A percentile compares a stretch with the other conserved stretches of the same genome.
Evolutionary conservation across 35 echinoderm and acorn worm genomes (phyloP).

Genomic region (Diadema setosum): DNA sequence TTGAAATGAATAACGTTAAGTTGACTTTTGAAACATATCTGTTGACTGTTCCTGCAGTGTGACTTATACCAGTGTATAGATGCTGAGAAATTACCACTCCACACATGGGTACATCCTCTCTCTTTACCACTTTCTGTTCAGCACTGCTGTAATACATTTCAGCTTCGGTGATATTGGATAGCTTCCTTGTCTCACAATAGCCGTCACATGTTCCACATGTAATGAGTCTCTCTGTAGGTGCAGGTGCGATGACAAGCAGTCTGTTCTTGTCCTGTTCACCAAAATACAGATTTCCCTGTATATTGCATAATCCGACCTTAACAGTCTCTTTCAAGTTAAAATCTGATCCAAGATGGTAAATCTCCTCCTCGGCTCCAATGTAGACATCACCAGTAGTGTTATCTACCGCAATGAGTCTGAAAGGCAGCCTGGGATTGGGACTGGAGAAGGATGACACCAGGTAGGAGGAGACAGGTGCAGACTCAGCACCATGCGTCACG

Average conservation of each 20-base stretch:
- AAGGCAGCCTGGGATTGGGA: neutral
- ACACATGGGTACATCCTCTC: neutral
- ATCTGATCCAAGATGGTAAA: constrained; percentile 18
- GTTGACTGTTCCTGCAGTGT: no score
- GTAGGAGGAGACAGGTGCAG: neutral
- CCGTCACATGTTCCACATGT: constrained; percentile 34
- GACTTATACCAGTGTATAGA: no score
- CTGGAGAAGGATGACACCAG: neutral
- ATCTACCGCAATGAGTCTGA: constrained; percentile 22
- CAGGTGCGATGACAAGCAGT: constrained; percentile 6
- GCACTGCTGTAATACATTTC: neutral
- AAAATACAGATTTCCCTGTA: neutral
- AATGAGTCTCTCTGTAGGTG: neutral
- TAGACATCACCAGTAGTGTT: constrained; percentile 28
- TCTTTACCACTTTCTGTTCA: neutral
- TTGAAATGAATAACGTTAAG: no score
- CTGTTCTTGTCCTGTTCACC: constrained; percentile 19
- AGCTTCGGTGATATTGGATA: neutral
- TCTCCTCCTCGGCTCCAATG: constrained; percentile 6
- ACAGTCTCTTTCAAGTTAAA: neutral
- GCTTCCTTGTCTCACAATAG: neutral
- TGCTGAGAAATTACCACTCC: neutral
- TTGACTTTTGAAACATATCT: no score
- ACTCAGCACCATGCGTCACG: neutral
- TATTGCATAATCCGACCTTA: neutral